These are phyloP conservation scores for Thunnus albacares DNA, from an alignment of 2,797 vertebrate species.

Conservation along the genomic window DNA sequence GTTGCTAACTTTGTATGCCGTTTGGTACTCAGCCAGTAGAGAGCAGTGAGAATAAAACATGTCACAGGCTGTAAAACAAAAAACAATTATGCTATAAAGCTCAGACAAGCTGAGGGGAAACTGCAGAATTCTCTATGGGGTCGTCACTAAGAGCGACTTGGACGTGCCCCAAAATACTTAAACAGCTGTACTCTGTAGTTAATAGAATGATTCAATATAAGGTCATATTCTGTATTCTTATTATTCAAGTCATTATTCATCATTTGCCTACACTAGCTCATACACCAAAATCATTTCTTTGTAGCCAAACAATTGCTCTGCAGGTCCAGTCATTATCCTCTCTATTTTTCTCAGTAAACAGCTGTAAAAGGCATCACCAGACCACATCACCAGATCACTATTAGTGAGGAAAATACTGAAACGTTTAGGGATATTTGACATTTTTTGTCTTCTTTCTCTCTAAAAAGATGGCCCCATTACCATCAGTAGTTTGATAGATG, in stretches of 20 bases:
- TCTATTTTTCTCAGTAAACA: constrained; percentile 30
- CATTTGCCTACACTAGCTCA: constrained; percentile 17
- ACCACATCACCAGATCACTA: constrained; percentile 27
- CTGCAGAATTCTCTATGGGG: neutral
- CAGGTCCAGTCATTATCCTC: constrained; percentile 40
- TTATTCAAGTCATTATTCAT: constrained; percentile 1
- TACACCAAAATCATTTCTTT: constrained; percentile 48
- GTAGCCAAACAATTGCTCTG: constrained; percentile 24
- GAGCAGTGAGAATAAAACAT: neutral
- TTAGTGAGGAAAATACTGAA: constrained; percentile 57
- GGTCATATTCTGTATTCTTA: constrained; percentile 9
- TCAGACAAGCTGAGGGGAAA: neutral
- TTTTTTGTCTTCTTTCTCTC: constrained; percentile 17
- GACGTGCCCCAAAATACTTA: neutral
- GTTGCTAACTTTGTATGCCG: neutral
- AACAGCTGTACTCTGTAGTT: neutral
- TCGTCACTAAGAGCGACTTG: neutral
- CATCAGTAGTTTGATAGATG: constrained; percentile 19
- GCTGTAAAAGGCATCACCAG: constrained; percentile 34
- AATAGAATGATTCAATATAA: neutral
- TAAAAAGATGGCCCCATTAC: constrained; percentile 37
- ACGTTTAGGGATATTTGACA: constrained; percentile 51
- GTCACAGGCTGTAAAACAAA: neutral
- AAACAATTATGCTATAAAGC: neutral
- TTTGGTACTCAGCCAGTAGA: neutral